These are phyloP conservation scores for Rhynchophorus ferrugineus DNA, from an alignment of 1,140 invertebrate genomes.

Conservation along the genomic window DNA sequence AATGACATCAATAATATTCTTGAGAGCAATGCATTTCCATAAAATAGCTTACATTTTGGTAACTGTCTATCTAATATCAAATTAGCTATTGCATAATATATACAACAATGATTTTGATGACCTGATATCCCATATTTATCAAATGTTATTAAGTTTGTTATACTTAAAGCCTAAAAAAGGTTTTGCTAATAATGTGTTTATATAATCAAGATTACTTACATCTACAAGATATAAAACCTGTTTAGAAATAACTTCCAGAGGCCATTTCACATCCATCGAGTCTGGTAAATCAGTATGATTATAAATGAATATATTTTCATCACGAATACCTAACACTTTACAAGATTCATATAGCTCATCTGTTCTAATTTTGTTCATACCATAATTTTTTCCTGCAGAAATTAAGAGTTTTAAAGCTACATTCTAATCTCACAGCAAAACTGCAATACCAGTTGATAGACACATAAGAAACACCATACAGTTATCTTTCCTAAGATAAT, in stretches of 20 bases:
- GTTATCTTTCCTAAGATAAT: slow-evolving; percentile 52
- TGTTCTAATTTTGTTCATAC: slow-evolving; percentile 58
- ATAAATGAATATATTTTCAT: slow-evolving; percentile 64
- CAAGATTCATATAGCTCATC: slow-evolving; percentile 75
- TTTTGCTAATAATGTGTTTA: too few relatives aligned
- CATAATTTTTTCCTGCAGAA: slow-evolving; percentile 63
- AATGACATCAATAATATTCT: slow-evolving; percentile 16
- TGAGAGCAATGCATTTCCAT: not conserved
- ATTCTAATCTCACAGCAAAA: not conserved
- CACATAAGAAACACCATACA: slow-evolving; percentile 75
- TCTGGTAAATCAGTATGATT: slow-evolving; percentile 67
- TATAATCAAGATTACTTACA: slow-evolving; percentile 13
- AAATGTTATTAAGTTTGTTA: slow-evolving; percentile 85
- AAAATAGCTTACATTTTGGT: slow-evolving; percentile 51
- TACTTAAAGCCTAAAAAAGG: slow-evolving; percentile 48
- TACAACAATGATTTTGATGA: slow-evolving; percentile 81
- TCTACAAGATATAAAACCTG: slow-evolving; percentile 66
- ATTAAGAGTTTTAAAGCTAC: slow-evolving; percentile 5
- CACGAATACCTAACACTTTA: slow-evolving; percentile 65
- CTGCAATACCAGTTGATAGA: slow-evolving; percentile 65
- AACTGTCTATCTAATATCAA: slow-evolving; percentile 66
- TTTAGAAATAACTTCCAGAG: slow-evolving; percentile 60
- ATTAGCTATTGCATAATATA: slow-evolving; percentile 70
- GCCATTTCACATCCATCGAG: slow-evolving; percentile 66
- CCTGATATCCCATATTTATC: slow-evolving; percentile 83